A percentile compares a stretch with the other conserved stretches of the same genome.
Conservation (phyloP, 2,113 vertebrate genomes). For the Xenopus borealis region DNA sequence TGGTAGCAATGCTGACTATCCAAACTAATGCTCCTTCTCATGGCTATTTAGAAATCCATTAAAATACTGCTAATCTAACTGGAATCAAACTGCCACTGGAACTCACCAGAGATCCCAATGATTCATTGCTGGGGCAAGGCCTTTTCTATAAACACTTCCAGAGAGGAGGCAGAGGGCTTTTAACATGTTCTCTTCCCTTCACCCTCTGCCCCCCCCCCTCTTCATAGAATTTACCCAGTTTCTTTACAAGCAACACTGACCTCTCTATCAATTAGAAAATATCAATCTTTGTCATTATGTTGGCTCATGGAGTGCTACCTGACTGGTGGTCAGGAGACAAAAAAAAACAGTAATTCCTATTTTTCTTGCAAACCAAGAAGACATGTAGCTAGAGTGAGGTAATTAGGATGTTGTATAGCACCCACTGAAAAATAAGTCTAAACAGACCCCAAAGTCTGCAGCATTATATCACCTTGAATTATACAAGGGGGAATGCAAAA, state of each 20-base stretch:
- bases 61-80: constrained; percentile 48
- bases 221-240: constrained; percentile 27
- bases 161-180: constrained; percentile 37
- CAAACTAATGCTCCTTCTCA: too few relatives aligned
- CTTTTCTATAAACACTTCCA: constrained; percentile 48
- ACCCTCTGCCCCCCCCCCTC: neutral
- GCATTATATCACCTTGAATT: neutral
- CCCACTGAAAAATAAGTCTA: neutral
- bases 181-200: constrained; percentile 22
- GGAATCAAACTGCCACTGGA: constrained; percentile 55
- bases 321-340: neutral
- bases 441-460: neutral
- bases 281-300: constrained; percentile 50
- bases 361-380: neutral
- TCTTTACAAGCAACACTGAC: constrained; percentile 29
- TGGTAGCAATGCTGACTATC: too few relatives aligned
- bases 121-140: constrained; percentile 50
- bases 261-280: constrained; percentile 26
- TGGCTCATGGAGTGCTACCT: constrained; percentile 16
- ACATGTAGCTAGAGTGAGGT: too few relatives aligned
- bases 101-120: constrained; percentile 72
- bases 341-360: constrained; percentile 6
- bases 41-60: constrained; percentile 34
- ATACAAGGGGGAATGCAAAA: too few relatives aligned
- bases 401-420: neutral